Evolutionary conservation across 2,113 vertebrate genomes (phyloP), one percentile per base, ranked within the genome.

Genomic region (Petrocephalus zakoni): DNA sequence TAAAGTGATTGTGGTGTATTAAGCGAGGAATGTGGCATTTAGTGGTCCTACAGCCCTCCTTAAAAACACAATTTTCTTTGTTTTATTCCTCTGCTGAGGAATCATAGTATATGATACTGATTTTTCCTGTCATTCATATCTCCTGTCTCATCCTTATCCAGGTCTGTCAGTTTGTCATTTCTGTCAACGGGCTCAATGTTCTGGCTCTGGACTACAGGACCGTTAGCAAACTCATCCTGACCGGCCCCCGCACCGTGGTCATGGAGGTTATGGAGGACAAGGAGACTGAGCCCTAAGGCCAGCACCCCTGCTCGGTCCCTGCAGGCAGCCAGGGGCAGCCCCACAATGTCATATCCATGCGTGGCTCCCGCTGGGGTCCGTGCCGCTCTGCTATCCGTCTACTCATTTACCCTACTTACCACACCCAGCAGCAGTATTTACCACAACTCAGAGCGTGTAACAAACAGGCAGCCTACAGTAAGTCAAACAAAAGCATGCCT

Each of bases 211-310:
- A 98, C 93, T 98, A 97, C 93, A 95, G 96, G 92, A 95, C 95
- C 1, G 96, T 98, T 89, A 98, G 97, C 94, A 96, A 96, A n/a
- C 96, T 97, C 92, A 97, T 98, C 89, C 94, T 98, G 17, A 98
- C 96, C 0, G 97, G 97, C 6, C 97, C 97, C 17, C 94, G 96
- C 82, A 97, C 96, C 0, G 94, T 98, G 34, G 95, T 97, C 91
- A 97, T 98, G 97, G 97, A 98, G 93, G 96, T 98, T 87, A 98
- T 98, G 97, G 97, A 98, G 91, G 97, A 98, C 92, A 89, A 93
- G 91, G 97, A 98, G 92, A 89, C 93, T 52, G 94, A 95, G 17
- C 91, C 93, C 92, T 96, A 92, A 96, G 72, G 9, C 34, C 61
- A 37, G 82, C 1, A 42, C n/a, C 49, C 58, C 13, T 5, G 25